A percentile compares a stretch with the other conserved stretches of the same genome.
phyloP scores from a whole-genome alignment of 2,888 invertebrate species.

The Diarsia dahlii region DNA sequence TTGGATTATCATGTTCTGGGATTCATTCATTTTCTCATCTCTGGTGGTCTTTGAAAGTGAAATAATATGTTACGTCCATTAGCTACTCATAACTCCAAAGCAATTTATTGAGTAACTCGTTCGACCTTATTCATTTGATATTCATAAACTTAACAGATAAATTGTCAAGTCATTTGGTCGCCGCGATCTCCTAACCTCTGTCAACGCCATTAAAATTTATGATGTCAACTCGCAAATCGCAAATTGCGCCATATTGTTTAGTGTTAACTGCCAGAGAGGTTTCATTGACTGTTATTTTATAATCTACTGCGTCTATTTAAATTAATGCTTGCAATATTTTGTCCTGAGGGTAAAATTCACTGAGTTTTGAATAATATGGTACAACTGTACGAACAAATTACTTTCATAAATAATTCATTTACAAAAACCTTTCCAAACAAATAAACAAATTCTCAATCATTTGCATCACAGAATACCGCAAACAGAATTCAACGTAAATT shows the following conservation, averaged over 20 bases:
- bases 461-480: constrained; percentile 57
- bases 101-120: constrained; percentile 36
- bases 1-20: neutral
- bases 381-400: constrained; percentile 7
- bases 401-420: constrained; percentile 61
- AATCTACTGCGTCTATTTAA: constrained; percentile 21
- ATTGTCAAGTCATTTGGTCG: constrained; percentile 55
- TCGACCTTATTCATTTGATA: constrained; percentile 52
- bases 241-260: constrained; percentile 35
- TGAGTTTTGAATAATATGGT: constrained; percentile 6
- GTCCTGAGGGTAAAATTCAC: constrained; percentile 28
- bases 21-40: neutral
- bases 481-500: constrained; percentile 53
- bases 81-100: constrained; percentile 12
- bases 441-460: constrained; percentile 56
- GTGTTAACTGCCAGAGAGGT: constrained; percentile 31
- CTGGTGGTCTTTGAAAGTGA: constrained; percentile 10
- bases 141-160: constrained; percentile 60
- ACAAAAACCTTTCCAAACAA: constrained; percentile 50
- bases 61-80: neutral
- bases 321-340: constrained; percentile 4
- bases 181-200: constrained; percentile 49
- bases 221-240: constrained; percentile 53
- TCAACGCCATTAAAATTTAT: constrained; percentile 59
- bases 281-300: constrained; percentile 34